These are phyloP conservation scores for Mungos mungo DNA, from an alignment of 2,113 vertebrate species.

Conservation along the genomic window DNA sequence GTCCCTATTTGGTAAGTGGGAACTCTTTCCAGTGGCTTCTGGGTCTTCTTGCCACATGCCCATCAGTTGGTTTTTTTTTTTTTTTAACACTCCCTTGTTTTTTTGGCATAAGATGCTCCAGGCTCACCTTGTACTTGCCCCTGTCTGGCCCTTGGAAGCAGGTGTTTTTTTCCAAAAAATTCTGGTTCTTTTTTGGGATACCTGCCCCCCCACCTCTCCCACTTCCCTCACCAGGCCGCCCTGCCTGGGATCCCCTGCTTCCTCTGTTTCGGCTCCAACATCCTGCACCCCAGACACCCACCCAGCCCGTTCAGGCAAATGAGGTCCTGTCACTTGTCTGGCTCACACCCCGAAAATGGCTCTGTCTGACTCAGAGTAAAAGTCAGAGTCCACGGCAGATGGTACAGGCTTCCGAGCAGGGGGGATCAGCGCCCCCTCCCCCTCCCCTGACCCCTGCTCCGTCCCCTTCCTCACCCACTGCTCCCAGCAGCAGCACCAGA, in stretches of 20 bases:
- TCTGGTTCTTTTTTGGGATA: not conserved
- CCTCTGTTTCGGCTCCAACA: not conserved
- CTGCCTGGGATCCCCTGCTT: not conserved
- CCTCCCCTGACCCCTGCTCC: not conserved
- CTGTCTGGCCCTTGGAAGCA: not conserved
- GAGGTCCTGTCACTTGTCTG: not conserved
- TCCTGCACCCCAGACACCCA: not conserved
- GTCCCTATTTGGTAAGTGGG: not conserved
- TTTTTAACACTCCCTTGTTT: not conserved
- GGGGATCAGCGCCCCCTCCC: rapidly evolving
- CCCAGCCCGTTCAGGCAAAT: not conserved
- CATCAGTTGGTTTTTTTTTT: not conserved
- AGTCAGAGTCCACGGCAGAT: not conserved
- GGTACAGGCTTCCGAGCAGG: not conserved
- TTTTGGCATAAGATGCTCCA: not conserved
- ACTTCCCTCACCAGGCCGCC: not conserved
- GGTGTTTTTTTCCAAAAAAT: not conserved
- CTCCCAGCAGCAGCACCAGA: not conserved
- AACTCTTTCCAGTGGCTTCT: not conserved
- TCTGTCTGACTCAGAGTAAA: not conserved
- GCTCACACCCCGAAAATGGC: not conserved
- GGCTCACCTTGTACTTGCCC: not conserved
- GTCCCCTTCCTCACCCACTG: not conserved
- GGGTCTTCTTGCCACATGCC: not conserved
- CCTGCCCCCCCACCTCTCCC: not conserved